phyloP scores from a whole-genome alignment of 2,113 vertebrate species.

The Sigmodon hispidus region DNA sequence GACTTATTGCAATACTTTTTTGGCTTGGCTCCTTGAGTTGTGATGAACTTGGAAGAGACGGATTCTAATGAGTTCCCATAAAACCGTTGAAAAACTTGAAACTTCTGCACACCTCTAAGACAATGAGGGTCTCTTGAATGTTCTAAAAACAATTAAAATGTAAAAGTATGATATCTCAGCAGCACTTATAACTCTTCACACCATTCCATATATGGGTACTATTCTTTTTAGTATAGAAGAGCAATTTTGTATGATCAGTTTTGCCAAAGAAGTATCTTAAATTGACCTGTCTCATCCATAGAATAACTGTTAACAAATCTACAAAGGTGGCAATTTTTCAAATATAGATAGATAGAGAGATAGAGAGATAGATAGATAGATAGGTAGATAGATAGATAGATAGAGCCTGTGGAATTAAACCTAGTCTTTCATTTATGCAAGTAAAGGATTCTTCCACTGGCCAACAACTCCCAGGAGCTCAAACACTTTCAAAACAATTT shows the following conservation, averaged over 20 bases:
- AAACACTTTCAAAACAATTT: background rate
- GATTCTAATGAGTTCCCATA: slow-evolving; percentile 79
- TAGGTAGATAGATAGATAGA: no score
- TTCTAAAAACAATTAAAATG: slow-evolving; percentile 57
- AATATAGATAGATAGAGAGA: no score
- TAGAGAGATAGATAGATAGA: no score
- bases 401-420: no score
- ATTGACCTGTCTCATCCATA: background rate
- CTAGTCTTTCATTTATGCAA: background rate
- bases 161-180: background rate
- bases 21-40: slow-evolving; percentile 49
- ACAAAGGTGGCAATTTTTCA: background rate
- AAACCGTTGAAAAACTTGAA: slow-evolving; percentile 59
- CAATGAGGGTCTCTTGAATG: background rate
- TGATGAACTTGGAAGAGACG: slow-evolving; percentile 70
- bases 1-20: slow-evolving; percentile 32
- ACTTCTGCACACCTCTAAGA: slow-evolving; percentile 55
- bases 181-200: background rate
- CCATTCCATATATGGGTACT: background rate
- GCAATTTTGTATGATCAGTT: background rate
- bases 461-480: background rate
- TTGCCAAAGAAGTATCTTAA: background rate
- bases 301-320: background rate
- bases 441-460: background rate
- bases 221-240: background rate